phyloP scores from a whole-genome alignment of 2,888 invertebrate species.

The Drosophila eohydei region DNA sequence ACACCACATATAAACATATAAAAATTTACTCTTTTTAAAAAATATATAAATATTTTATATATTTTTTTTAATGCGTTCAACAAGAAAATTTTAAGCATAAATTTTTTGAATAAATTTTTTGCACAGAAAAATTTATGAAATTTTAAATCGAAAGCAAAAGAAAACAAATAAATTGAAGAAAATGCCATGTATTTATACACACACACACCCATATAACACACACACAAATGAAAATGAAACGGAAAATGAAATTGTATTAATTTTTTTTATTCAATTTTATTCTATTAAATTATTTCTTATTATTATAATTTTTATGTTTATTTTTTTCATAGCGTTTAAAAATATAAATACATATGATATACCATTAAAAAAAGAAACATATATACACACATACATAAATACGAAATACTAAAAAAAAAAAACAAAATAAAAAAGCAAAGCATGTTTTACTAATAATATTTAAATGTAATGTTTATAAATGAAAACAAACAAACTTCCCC shows the following conservation, averaged over 20 bases:
- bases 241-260: conserved; percentile 75
- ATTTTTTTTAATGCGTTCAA: conserved; percentile 18
- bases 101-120: conserved; percentile 35
- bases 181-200: conserved; percentile 69
- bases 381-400: neutral
- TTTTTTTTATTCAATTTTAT: conserved; percentile 70
- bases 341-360: conserved; percentile 42
- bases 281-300: conserved; percentile 78
- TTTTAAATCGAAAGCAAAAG: neutral
- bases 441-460: conserved; percentile 68
- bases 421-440: neutral
- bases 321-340: conserved; percentile 65
- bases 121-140: conserved; percentile 68
- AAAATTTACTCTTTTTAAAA: conserved; percentile 3
- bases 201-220: conserved; percentile 41
- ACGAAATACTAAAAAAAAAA: conserved; percentile 44
- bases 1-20: conserved; percentile 31
- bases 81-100: conserved; percentile 21
- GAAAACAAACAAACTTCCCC: conserved; percentile 38
- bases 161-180: conserved; percentile 15
- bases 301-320: conserved; percentile 68
- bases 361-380: conserved; percentile 17
- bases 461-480: conserved; percentile 64
- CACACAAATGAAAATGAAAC: conserved; percentile 34
- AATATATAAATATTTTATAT: conserved; percentile 29